Percentiles rank a stretch among this genome's conserved stretches.
Evolutionary conservation across 1,140 invertebrate species (phyloP).

Genomic region (Caenorhabditis briggsae): DNA sequence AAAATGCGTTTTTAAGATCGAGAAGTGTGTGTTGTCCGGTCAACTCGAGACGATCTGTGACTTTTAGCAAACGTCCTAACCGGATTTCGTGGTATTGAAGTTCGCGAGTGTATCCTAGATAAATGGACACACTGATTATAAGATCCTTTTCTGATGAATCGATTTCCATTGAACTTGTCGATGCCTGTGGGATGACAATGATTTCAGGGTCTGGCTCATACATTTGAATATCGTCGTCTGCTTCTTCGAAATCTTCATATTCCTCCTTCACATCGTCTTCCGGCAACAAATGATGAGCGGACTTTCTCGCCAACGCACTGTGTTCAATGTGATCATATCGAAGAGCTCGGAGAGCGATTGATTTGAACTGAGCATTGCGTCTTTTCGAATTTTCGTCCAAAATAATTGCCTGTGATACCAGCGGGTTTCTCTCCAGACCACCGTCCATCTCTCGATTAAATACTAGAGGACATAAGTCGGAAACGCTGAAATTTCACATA

Average conservation of each 20-base stretch:
- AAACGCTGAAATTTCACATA: slow-evolving; percentile 1
- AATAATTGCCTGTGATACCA: slow-evolving; percentile 6
- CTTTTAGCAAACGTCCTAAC: slow-evolving; percentile 60
- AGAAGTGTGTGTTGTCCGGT: slow-evolving; percentile 46
- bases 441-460: slow-evolving; percentile 44
- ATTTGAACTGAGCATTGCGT: slow-evolving; percentile 52
- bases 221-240: neutral
- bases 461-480: slow-evolving; percentile 3
- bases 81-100: slow-evolving; percentile 57
- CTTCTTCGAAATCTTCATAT: neutral
- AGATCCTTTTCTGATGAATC: neutral
- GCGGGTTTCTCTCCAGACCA: slow-evolving; percentile 11
- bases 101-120: slow-evolving; percentile 55
- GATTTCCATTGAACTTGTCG: neutral
- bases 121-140: slow-evolving; percentile 27
- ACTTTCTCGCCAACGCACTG: slow-evolving; percentile 1
- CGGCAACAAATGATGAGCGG: neutral
- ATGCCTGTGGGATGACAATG: neutral
- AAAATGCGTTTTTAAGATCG: slow-evolving; percentile 54
- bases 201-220: neutral
- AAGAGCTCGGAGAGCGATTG: slow-evolving; percentile 51
- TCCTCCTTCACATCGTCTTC: neutral
- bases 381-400: slow-evolving; percentile 25
- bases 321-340: slow-evolving; percentile 55
- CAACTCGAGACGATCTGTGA: slow-evolving; percentile 37